Percentiles rank a stretch among this genome's conserved stretches.
phyloP scores from a whole-genome alignment of 2,888 invertebrate species.

The Cecidostiba fungosa region DNA sequence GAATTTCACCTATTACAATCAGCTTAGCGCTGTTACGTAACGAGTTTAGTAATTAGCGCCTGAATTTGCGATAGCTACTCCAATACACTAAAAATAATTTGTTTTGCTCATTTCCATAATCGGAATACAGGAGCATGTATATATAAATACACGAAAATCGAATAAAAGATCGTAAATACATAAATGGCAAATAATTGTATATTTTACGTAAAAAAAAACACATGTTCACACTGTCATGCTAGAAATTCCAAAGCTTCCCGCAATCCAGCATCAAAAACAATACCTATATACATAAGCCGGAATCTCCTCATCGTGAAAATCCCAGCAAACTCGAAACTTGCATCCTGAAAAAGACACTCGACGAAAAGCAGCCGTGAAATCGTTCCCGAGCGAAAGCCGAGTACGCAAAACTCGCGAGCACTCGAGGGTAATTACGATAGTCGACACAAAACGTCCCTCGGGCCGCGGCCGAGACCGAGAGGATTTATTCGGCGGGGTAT shows the following conservation, averaged over 20 bases:
- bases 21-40: neutral
- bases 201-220: neutral
- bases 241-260: neutral
- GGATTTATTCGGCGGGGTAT: conserved; percentile 46
- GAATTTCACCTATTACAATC: neutral
- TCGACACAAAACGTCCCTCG: neutral
- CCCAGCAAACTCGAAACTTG: neutral
- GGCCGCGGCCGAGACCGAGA: neutral
- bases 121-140: neutral
- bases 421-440: conserved; percentile 46
- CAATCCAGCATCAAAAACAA: neutral
- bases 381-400: neutral
- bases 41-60: conserved; percentile 7
- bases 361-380: conserved; percentile 15
- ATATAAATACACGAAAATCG: too few species aligned
- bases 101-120: neutral
- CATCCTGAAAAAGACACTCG: conserved; percentile 7
- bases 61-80: neutral
- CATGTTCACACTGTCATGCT: too few species aligned
- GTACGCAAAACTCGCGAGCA: conserved; percentile 12
- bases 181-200: neutral
- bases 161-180: neutral
- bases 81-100: neutral
- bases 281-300: neutral
- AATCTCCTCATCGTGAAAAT: neutral